Conservation (phyloP, 2,113 vertebrate genomes). For the Phyllostomus discolor region DNA sequence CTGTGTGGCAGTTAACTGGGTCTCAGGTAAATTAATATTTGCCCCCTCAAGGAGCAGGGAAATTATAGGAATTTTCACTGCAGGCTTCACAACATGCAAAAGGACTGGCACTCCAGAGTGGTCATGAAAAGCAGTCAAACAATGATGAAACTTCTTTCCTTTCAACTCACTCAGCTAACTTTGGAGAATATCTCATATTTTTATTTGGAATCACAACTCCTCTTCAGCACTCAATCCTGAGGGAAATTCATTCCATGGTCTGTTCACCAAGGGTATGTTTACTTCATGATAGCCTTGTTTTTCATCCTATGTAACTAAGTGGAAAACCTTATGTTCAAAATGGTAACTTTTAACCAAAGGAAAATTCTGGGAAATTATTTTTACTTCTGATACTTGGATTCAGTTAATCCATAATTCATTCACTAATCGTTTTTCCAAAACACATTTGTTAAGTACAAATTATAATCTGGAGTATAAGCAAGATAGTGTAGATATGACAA, state of each 20-base stretch:
- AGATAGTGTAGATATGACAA: background rate
- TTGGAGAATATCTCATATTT: background rate
- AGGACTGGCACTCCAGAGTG: background rate
- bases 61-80: slow-evolving; percentile 45
- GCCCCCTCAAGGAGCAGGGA: slow-evolving; percentile 36
- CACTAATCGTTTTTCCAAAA: background rate
- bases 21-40: slow-evolving; percentile 54
- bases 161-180: background rate
- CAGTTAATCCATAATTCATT: background rate
- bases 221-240: background rate
- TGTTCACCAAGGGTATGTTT: background rate
- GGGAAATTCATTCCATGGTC: background rate
- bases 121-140: slow-evolving; percentile 23
- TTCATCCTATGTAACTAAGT: background rate
- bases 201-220: background rate
- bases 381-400: background rate
- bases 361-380: background rate
- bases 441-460: background rate
- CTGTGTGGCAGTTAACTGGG: slow-evolving; percentile 12
- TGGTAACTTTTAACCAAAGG: background rate
- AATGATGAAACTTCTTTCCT: slow-evolving; percentile 11
- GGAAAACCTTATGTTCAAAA: background rate
- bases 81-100: slow-evolving; percentile 11
- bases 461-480: background rate
- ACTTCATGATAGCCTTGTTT: background rate